Conservation (phyloP, 2,113 vertebrate genomes). For the Electrona antarctica region DNA sequence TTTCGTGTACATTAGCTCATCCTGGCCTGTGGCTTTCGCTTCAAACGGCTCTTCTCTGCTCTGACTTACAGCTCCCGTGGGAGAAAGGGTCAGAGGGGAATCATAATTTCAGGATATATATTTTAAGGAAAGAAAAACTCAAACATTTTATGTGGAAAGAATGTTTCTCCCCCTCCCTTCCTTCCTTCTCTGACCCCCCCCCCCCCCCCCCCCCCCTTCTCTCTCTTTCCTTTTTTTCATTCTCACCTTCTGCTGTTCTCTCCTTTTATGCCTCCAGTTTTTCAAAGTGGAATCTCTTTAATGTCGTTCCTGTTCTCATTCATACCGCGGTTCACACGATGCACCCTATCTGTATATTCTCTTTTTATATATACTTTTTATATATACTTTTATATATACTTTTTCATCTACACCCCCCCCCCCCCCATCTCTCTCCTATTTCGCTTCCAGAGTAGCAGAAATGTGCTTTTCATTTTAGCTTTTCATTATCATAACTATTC, state of each 20-base stretch:
- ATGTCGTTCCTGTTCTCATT: conserved; percentile 8
- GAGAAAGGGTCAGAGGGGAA: conserved; percentile 29
- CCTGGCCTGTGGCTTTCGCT: conserved; percentile 6
- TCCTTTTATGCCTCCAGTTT: conserved; percentile 15
- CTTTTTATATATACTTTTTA: neutral
- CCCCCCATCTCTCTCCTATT: neutral
- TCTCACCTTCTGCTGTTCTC: neutral
- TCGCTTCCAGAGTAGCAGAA: conserved; percentile 11
- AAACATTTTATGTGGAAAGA: conserved; percentile 64
- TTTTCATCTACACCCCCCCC: neutral
- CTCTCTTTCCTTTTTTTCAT: conserved; percentile 14
- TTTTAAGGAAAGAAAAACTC: conserved; percentile 49
- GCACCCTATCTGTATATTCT: too few relatives aligned
- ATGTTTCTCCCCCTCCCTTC: conserved; percentile 40
- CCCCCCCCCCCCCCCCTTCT: conserved; percentile 17
- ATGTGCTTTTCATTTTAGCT: conserved; percentile 43
- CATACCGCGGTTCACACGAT: too few relatives aligned
- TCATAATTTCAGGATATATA: conserved; percentile 52
- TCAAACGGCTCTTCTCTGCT: conserved; percentile 15
- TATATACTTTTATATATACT: neutral
- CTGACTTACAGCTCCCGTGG: conserved; percentile 37
- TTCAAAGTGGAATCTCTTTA: conserved; percentile 14
- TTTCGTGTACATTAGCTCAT: conserved; percentile 17
- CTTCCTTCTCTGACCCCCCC: conserved; percentile 12
- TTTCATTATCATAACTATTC: conserved; percentile 1